Evolutionary conservation across 2,888 invertebrate species (phyloP), one percentile per base, ranked within the genome.

Genomic region (Elegia similella): DNA sequence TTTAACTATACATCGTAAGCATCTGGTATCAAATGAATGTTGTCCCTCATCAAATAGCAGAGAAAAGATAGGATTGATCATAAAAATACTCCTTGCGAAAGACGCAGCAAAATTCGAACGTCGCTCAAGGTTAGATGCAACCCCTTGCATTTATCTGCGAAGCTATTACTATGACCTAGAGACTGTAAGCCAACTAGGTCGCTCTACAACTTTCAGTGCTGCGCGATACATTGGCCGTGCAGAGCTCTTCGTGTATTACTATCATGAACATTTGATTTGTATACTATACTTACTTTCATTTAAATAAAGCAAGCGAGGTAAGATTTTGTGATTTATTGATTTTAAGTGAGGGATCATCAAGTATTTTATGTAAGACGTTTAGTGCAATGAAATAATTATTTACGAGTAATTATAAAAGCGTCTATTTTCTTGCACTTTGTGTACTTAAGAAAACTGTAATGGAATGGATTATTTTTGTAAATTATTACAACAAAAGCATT

Each of bases 121-220:
- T 61, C 62, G 62, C 66, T 76, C 80, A 82, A 81, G 82, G 81
- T 80, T 78, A 76, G 76, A 73, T 78, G 72, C 75, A 73, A 70
- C 70, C 65, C 69, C 70, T 74, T 67, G 60, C 68, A 76, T 70
- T 65, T 70, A 70, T 70, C 70, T 72, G 73, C 68, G 72, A 71
- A 74, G 73, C 70, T 78, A 69, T 64, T 60, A 52, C 60, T 78
- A 69, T 56, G 74, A 82, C 76, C 75, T 71, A 75, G 66, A 71
- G 74, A 67, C 87, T 82, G 70, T 62, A 75, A 78, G 90, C 90
- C 90, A 90, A 90, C 82, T 90, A 75, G 89, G 89, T 89, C 90
- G 80, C 82, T 83, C 80, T 80, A 80, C 78, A 87, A 88, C 83
- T 88, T 88, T 83, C 82, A 77, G 80, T 75, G 76, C 75, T 72